Conservation (phyloP, 2,797 vertebrate species). For the Molossus alvarezi region DNA sequence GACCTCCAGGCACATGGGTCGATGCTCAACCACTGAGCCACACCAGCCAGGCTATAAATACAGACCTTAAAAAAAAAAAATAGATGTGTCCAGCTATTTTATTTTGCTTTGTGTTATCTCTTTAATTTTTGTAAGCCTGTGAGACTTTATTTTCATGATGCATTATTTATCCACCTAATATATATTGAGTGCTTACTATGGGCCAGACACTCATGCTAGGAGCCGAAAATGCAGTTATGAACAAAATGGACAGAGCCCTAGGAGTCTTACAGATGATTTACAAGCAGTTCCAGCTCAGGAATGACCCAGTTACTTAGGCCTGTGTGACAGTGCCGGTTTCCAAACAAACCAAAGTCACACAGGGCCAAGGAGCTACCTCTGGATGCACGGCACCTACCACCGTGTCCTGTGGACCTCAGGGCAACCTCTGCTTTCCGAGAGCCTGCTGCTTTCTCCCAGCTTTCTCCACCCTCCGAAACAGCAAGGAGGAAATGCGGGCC, state of each 20-base stretch:
- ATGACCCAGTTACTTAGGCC: background rate
- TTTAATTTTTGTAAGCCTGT: constrained; percentile 35
- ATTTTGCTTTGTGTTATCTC: constrained; percentile 52
- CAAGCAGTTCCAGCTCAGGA: background rate
- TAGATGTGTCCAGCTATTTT: background rate
- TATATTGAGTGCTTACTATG: background rate
- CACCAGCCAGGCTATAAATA: background rate
- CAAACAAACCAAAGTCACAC: background rate
- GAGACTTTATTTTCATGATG: constrained; percentile 31
- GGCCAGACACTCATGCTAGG: background rate
- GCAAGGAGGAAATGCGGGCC: background rate
- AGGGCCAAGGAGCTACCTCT: background rate
- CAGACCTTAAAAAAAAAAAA: background rate
- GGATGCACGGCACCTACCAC: background rate
- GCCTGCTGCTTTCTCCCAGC: background rate
- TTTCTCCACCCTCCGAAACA: background rate
- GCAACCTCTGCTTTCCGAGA: background rate
- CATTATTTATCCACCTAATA: constrained; percentile 39
- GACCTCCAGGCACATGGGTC: no score
- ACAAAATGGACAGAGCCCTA: background rate
- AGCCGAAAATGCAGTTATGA: background rate
- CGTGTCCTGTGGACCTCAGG: background rate
- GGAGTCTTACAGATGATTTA: background rate
- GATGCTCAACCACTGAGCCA: no score
- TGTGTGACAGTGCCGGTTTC: background rate